Conservation (phyloP, 1,140 invertebrate genomes). For the Leptonema lineaticorne region DNA sequence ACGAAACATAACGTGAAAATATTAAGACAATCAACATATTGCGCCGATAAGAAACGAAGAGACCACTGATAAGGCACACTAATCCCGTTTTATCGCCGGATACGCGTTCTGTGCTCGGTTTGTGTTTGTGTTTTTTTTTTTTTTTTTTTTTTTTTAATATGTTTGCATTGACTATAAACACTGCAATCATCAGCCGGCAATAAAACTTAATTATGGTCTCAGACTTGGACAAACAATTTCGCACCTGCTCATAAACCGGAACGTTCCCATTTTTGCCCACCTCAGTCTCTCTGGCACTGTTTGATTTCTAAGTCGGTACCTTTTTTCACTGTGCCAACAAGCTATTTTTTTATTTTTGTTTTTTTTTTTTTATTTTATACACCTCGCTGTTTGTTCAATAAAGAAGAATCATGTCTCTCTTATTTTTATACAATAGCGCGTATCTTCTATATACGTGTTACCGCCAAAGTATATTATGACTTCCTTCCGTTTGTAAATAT, state of each 20-base stretch:
- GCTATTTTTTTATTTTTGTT: no score
- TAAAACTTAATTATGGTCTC: slow-evolving; percentile 21
- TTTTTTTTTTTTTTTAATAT: not conserved
- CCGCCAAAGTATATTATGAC: no score
- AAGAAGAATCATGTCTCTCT: no score
- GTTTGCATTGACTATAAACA: not conserved
- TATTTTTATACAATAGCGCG: no score
- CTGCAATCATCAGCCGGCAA: slow-evolving; percentile 6
- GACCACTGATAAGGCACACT: not conserved
- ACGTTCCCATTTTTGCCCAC: not conserved
- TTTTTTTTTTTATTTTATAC: no score
- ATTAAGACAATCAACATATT: not conserved
- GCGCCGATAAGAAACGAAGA: no score
- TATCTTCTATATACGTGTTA: no score
- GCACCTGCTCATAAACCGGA: slow-evolving; percentile 22
- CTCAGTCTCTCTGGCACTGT: slow-evolving; percentile 2
- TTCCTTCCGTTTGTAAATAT: no score
- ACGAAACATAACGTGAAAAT: not conserved
- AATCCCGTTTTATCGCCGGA: not conserved
- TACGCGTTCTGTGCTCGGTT: not conserved
- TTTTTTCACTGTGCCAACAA: not conserved
- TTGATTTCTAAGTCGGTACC: not conserved
- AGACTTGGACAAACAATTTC: slow-evolving; percentile 21
- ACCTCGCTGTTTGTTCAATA: no score
- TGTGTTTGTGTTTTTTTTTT: no score